Base-by-base conservation (phyloP, 2,888 invertebrate species). In the Eupithecia centaureata region DNA sequence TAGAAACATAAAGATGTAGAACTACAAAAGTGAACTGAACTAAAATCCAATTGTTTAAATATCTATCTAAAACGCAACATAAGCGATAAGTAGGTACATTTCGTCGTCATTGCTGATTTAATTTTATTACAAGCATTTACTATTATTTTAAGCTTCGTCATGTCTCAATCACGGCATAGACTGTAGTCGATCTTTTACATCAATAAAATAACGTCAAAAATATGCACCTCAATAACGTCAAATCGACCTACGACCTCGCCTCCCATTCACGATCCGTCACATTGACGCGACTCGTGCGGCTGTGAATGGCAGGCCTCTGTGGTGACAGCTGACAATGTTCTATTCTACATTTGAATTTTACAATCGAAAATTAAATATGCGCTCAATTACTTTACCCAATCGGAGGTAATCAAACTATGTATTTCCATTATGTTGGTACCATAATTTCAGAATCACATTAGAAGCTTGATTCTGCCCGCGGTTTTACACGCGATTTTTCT, bases 251-350 rank as follows among this genome's bases (percentile, higher is more conserved):
- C 30, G 62, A 62, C 60, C 62, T 32, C 63, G 47, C 47, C 60
- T 60, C 65, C 70, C 62, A 71, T 74, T 74, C 75, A 75, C 71
- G 66, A 71, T 47, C 61, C 66, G 72, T 74, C 73, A 74, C 38
- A 71, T 71, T 68, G 73, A 75, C 73, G 68, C 65, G 68, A 66
- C 70, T 69, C 72, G 71, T 67, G 72, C 73, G 64, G 67, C 63
- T 62, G 70, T 72, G 74, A 74, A 75, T 74, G 67, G 61, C 70
- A 33, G 63, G 73, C 68, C 71, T 76, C 75, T 75, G 63, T 73
- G 64, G 60, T 56, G 61, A 61, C 68, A 60, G 60, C 27, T 52
- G 18, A 54, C 42, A 22, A 4, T 18, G 47, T 22, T 47, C 22
- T 71, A 52, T 65, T 61, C 54, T 51, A 35, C 5, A 7, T 61